Evolutionary conservation across 2,113 vertebrate species (phyloP).

Genomic region (Strix aluco): DNA sequence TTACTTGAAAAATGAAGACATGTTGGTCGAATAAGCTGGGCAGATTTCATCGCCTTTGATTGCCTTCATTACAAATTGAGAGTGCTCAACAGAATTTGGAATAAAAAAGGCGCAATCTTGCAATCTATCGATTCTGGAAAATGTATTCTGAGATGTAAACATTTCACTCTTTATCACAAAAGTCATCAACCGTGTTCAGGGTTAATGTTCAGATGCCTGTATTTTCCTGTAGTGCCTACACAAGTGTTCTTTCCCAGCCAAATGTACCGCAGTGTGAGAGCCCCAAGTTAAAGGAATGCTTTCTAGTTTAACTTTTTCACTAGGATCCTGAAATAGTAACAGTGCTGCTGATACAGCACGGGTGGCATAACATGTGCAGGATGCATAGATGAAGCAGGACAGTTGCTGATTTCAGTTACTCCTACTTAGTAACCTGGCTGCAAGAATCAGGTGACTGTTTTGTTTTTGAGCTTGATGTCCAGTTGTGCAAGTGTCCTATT

Average conservation of each 20-base stretch:
- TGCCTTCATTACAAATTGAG: neutral
- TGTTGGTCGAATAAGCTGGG: fast-evolving
- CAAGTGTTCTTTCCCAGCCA: neutral
- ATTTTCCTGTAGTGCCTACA: neutral
- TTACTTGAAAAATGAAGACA: neutral
- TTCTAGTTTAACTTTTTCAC: neutral
- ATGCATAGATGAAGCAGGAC: neutral
- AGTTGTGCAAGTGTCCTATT: neutral
- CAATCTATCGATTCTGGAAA: neutral
- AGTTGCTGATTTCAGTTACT: neutral
- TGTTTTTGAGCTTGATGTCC: neutral
- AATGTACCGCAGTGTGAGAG: fast-evolving
- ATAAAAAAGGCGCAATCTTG: neutral
- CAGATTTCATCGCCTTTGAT: neutral
- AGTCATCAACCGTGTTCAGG: neutral
- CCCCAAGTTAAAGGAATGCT: neutral
- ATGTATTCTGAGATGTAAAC: neutral
- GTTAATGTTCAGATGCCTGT: neutral
- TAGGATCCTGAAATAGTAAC: neutral
- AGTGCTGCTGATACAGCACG: neutral
- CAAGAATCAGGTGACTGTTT: neutral
- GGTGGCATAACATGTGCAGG: neutral
- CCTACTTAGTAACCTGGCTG: neutral
- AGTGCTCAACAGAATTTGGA: neutral
- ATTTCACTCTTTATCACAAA: neutral